These are phyloP conservation scores for Noctua janthe DNA, from an alignment of 2,888 invertebrate species.

Conservation along the genomic window DNA sequence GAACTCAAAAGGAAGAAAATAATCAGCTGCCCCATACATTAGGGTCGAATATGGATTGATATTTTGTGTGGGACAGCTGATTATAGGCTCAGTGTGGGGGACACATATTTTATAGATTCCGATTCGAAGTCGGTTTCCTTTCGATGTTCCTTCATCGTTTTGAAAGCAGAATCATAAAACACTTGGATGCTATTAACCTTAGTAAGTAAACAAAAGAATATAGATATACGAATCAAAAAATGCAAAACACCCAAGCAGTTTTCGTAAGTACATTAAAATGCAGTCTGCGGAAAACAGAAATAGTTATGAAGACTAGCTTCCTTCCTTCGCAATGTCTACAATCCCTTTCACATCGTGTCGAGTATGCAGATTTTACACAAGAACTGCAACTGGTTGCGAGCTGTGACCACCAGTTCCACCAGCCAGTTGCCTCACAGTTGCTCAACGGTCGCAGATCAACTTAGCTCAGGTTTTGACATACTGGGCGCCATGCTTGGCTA, in stretches of 20 bases:
- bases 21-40: background rate
- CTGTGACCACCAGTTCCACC: slow-evolving; percentile 32
- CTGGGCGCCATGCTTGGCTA: slow-evolving; percentile 58
- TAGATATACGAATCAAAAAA: too few species aligned
- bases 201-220: background rate
- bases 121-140: background rate
- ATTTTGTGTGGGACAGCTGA: too few species aligned
- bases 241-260: background rate
- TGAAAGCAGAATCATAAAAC: background rate
- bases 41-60: background rate
- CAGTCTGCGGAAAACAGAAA: background rate
- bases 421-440: slow-evolving; percentile 44
- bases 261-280: too few species aligned
- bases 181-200: background rate
- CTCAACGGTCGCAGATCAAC: slow-evolving; percentile 51
- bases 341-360: slow-evolving; percentile 53
- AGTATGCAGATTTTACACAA: slow-evolving; percentile 57
- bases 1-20: background rate
- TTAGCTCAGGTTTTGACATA: slow-evolving; percentile 54
- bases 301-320: background rate
- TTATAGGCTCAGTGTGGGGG: too few species aligned
- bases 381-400: slow-evolving; percentile 51
- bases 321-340: background rate
- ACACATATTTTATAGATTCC: too few species aligned
- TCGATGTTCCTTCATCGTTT: background rate